Evolutionary conservation across 2,888 invertebrate species (phyloP), one percentile per base, ranked within the genome.

Genomic region (Drosophila buzzatii): DNA sequence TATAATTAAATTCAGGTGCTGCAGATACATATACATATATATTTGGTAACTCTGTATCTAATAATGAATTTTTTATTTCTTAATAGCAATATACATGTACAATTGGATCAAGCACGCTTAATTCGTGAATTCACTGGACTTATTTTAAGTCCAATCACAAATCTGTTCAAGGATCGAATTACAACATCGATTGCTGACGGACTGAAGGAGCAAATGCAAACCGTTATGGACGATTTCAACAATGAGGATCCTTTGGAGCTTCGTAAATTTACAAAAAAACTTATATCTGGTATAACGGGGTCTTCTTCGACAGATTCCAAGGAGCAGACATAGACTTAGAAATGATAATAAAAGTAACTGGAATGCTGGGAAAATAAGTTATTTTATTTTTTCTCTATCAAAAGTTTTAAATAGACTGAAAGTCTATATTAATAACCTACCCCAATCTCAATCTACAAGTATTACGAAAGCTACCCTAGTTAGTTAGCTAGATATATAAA

Each of bases 181-280:
- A 92, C 92, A 9, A 92, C 92, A 23, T 92, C 92, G 18, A 93
- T 93, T 67, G 92, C 93, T 33, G 92, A 92, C 66, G 91, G 92
- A 1, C 83, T 93, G 4, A 92, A 92, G 64, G 90, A 85, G 20
- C 92, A 93, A 84, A 91, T 93, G 88, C 91, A 90, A 67, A 69
- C 79, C 31, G 85, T 92, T 14, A 91, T 93, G 82, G 90, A 91
- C 70, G 92, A 93, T 61, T 92, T 93, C 56, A 93, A 92, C 63
- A 84, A 91, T 37, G 91, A 91, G 52, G 93, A 93, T 80, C 91
- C 91, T 1, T 73, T 93, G 51, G 88, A 93, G 31, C 66, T 93
- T 18, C 85, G 86, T 37, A 89, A 82, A 69, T 92, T 92, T 70
- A 89, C 90, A 9, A 92, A 86, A 51, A 85, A 91, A 70, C 74